Evolutionary conservation across 2,797 vertebrate genomes (phyloP), one percentile per base, ranked within the genome.

Genomic region (Huso huso): DNA sequence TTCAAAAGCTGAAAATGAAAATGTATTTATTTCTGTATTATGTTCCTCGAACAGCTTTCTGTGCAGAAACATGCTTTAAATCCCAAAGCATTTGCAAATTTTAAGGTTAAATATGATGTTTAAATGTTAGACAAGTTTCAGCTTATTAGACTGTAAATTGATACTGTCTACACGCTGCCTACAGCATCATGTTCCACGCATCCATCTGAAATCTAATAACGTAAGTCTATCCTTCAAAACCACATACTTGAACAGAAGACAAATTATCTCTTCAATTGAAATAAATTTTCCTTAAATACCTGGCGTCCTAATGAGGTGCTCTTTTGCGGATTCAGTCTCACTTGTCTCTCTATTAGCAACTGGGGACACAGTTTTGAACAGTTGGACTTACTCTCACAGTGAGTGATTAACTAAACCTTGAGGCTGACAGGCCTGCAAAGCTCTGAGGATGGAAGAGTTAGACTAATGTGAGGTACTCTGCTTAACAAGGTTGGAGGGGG

Each of bases 361-460:
- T 79, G 65, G 85, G 87, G 86, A 87, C 77, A 71, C 72, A 71
- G 80, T 61, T 68, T 76, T 52, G 68, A 79, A 77, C 78, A 77
- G 77, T 73, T 74, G 74, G 67, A 78, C 80, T 83, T 77, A 75
- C 73, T 68, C 72, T 74, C 80, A 72, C 79, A 82, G 78, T 90
- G 90, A 90, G 87, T 91, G 90, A 91, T 91, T 90, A 91, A 89
- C 85, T 81, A 79, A 86, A 83, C 86, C 86, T 88, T 51, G 80
- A 71, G 85, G 85, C 86, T 89, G 90, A 90, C 88, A 89, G 85
- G 82, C 78, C 73, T 76, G 78, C 76, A 78, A 78, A 71, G 81
- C 83, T 82, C 80, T 68, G 77, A 78, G 78, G 79, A 77, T 75
- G 79, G 73, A 74, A 71, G 77, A 76, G 81, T 79, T 78, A 76